Evolutionary conservation across 2,888 invertebrate genomes (phyloP), one percentile per base, ranked within the genome.

Genomic region (Diadegma fenestrale): DNA sequence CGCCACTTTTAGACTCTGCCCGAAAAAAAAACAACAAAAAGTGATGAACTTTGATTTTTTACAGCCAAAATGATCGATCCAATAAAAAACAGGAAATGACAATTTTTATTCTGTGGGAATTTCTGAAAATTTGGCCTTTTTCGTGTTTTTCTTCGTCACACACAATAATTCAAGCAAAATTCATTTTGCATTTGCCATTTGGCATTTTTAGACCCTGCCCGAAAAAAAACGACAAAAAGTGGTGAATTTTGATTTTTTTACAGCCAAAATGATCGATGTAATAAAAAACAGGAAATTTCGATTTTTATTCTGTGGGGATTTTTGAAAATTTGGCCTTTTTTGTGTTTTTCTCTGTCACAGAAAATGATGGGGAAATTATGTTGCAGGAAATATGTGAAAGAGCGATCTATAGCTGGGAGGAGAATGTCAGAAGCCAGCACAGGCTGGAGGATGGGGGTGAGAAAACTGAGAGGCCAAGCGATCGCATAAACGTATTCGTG

Each of bases 401-500:
- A 64, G 22, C 3, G 19, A 33, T 54, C 43, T 43, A 33, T 12
- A 43, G 69, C 48, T 22, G 45, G 17, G 14, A 63, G 48, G 37
- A 63, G 7, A 48, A 64, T 33, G 71, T 71, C 45, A 37, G 68
- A 78, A 78, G 37, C 45, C 69, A 73, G 68, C 19, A 17, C 54
- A 69, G 72, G 64, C 54, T 71, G 22, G 69, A 30, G 75, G 80
- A 43, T 63, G 72, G 45, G 71, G 64, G 26, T 45, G 91, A 90
- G 90, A 90, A 90, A 91, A 89, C 90, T 51, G 77, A 88, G 88
- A 90, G 90, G 91, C 89, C 89, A 90, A 90, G 91, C 85, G 90
- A 92, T 90, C 89, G 86, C 89, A 90, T 93, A 92, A 92, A 92
- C 91, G 92, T 93, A 93, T 92, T 92, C 90, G 91, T 92, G 92